These are phyloP conservation scores for Synaphobranchus kaupii DNA, from an alignment of 2,797 vertebrate genomes.

Conservation along the genomic window DNA sequence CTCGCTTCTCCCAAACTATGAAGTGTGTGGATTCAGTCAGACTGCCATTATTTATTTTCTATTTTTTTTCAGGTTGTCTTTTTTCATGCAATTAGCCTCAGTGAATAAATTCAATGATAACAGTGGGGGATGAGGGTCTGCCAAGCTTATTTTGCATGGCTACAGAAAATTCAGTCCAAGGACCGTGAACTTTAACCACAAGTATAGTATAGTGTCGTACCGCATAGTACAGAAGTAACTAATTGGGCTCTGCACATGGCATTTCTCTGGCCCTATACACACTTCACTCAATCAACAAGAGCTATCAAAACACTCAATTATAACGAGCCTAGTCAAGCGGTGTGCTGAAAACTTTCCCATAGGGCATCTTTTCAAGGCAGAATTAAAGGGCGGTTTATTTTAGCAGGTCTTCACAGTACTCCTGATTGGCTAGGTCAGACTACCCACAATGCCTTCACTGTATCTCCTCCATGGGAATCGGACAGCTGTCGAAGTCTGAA, in stretches of 20 bases:
- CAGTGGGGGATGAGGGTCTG: constrained; percentile 24
- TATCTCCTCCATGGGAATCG: constrained; percentile 21
- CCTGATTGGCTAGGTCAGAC: constrained; percentile 36
- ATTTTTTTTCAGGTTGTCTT: constrained; percentile 24
- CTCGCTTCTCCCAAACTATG: constrained; percentile 49
- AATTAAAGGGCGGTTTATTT: constrained; percentile 40
- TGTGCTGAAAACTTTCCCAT: constrained; percentile 35
- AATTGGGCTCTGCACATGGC: constrained; percentile 27
- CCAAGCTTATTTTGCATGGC: constrained; percentile 13
- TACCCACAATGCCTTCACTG: constrained; percentile 35
- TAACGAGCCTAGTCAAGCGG: constrained; percentile 49
- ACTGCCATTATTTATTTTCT: not conserved
- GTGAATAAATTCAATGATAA: constrained; percentile 36
- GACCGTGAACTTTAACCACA: constrained; percentile 29
- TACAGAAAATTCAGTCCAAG: constrained; percentile 4
- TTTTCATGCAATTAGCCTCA: constrained; percentile 50
- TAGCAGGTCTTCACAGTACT: constrained; percentile 27
- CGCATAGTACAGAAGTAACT: constrained; percentile 8
- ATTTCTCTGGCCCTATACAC: constrained; percentile 21
- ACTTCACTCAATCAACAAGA: constrained; percentile 32
- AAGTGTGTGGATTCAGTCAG: constrained; percentile 36
- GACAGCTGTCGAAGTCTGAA: constrained; percentile 27
- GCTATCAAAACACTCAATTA: constrained; percentile 50
- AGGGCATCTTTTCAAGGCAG: constrained; percentile 40
- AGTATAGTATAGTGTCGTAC: not conserved